These are phyloP conservation scores for Catharus fuscescens DNA, from an alignment of 2,113 vertebrate genomes.

Conservation along the genomic window DNA sequence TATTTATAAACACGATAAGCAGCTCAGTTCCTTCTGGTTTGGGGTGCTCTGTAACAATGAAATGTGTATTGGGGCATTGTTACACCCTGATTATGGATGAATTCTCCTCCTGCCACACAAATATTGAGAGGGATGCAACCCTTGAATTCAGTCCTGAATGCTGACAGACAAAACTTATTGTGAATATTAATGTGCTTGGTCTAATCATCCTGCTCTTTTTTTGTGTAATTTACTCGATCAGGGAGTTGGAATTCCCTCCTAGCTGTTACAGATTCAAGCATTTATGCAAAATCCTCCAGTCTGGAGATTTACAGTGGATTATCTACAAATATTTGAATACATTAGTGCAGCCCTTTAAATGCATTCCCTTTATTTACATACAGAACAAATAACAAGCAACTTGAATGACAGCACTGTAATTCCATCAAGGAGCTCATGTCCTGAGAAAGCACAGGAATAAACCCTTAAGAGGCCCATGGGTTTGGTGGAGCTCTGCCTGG, in stretches of 20 bases:
- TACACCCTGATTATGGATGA: neutral
- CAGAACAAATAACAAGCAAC: conserved; percentile 34
- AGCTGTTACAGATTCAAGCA: conserved; percentile 54
- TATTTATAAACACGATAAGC: neutral
- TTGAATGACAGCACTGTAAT: conserved; percentile 36
- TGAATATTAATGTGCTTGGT: conserved; percentile 26
- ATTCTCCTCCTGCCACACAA: neutral
- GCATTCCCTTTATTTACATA: conserved; percentile 56
- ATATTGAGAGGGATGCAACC: neutral
- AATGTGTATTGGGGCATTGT: neutral
- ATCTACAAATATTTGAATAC: conserved; percentile 70
- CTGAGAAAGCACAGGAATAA: neutral
- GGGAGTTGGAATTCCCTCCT: conserved; percentile 68
- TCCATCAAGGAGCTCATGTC: conserved; percentile 22
- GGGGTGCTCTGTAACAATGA: neutral
- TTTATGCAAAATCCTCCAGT: conserved; percentile 60
- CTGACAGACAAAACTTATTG: conserved; percentile 42
- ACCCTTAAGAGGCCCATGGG: neutral
- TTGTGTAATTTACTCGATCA: conserved; percentile 63
- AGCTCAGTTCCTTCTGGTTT: neutral
- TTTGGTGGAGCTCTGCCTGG: neutral
- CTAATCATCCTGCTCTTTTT: conserved; percentile 55
- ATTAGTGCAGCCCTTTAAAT: conserved; percentile 46
- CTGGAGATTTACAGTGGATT: conserved; percentile 54
- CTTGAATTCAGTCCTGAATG: neutral